Percentiles rank a stretch among this genome's conserved stretches.
These are phyloP conservation scores for Ecliptopera silaceata DNA, from an alignment of 2,888 invertebrate species.

Conservation along the genomic window DNA sequence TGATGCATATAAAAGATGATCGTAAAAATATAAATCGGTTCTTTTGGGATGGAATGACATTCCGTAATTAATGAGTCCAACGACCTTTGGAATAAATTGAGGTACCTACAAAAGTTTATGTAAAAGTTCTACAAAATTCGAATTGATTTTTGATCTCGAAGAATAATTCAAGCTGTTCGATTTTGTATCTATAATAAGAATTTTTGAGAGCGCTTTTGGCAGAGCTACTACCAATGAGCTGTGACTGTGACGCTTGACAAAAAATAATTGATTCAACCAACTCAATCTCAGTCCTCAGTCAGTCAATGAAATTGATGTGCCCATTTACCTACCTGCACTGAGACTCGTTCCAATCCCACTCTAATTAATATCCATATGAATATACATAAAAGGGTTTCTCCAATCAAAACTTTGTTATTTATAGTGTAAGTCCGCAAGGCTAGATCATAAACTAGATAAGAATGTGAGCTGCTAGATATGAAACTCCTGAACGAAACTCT, in stretches of 20 bases:
- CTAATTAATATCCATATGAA: slow-evolving; percentile 76
- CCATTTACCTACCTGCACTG: slow-evolving; percentile 20
- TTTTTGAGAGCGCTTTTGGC: no score
- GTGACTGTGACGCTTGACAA: not conserved
- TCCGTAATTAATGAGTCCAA: no score
- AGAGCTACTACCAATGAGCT: no score
- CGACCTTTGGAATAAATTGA: no score
- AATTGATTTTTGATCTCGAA: no score
- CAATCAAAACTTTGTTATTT: slow-evolving; percentile 79
- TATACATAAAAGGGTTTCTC: slow-evolving; percentile 68
- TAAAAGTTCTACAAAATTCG: no score
- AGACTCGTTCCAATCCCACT: slow-evolving; percentile 23
- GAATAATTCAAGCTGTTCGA: no score
- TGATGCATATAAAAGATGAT: not conserved
- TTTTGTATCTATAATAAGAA: no score
- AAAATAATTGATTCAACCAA: not conserved
- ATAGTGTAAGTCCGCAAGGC: slow-evolving; percentile 51
- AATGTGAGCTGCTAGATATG: not conserved
- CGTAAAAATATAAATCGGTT: not conserved
- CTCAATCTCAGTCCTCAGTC: not conserved
- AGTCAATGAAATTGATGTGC: slow-evolving; percentile 1
- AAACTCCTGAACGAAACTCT: not conserved
- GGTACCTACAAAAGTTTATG: no score
- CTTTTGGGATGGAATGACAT: no score
- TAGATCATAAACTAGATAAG: slow-evolving; percentile 20